A percentile compares a stretch with the other conserved stretches of the same genome.
phyloP scores from a whole-genome alignment of 2,797 vertebrate species.

The Sebastes elongatus region DNA sequence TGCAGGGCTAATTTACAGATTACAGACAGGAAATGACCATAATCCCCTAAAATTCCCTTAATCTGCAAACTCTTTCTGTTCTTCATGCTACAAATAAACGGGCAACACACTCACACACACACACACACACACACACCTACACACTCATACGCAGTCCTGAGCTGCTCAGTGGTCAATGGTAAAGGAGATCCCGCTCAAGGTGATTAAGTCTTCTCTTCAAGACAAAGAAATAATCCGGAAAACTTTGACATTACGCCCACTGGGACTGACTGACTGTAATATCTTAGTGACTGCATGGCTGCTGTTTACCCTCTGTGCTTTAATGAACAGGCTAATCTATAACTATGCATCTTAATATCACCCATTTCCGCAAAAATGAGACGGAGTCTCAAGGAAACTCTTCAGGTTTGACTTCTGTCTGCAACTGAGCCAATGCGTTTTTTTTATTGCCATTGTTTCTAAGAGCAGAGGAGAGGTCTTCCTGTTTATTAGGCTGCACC shows the following conservation, averaged over 20 bases:
- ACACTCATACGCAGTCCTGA: constrained; percentile 17
- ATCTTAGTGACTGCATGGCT: constrained; percentile 3
- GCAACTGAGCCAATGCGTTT: not conserved
- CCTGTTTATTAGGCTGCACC: not conserved
- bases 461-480: not conserved
- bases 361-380: constrained; percentile 7
- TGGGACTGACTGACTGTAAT: constrained; percentile 17
- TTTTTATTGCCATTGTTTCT: not conserved
- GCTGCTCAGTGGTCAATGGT: constrained; percentile 63
- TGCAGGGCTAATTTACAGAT: constrained; percentile 70
- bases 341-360: not conserved
- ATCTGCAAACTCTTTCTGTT: constrained; percentile 78
- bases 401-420: not conserved
- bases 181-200: constrained; percentile 58
- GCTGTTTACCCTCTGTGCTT: constrained; percentile 22
- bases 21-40: constrained; percentile 78
- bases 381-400: not conserved
- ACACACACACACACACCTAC: not conserved
- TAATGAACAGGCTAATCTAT: not conserved
- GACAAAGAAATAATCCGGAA: constrained; percentile 53
- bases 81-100: constrained; percentile 76
- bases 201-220: constrained; percentile 55
- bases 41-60: constrained; percentile 75
- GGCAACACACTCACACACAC: constrained; percentile 41
- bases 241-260: constrained; percentile 1